Conservation (phyloP, 2,797 vertebrate genomes). For the Cyclura pinguis region DNA sequence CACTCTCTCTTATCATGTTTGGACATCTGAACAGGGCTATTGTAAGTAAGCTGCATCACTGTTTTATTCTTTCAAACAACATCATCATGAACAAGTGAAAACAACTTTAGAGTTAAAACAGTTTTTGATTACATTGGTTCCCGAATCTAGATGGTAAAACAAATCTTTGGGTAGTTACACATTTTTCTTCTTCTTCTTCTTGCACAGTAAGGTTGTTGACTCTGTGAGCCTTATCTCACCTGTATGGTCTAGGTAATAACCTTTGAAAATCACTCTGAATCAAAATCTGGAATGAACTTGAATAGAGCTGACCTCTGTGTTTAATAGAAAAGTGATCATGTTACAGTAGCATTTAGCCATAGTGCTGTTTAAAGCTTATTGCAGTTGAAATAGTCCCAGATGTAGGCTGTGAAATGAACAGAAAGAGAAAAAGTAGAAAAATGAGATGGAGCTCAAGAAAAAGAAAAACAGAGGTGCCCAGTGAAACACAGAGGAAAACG, state of each 20-base stretch:
- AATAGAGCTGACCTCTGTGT: neutral
- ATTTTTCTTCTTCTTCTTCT: neutral
- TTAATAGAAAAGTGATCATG: neutral
- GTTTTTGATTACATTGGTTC: neutral
- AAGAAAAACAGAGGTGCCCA: neutral
- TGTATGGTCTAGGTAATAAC: neutral
- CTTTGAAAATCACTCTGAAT: neutral
- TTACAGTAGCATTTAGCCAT: neutral
- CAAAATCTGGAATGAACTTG: neutral
- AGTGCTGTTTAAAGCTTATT: neutral
- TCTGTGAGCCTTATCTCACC: neutral
- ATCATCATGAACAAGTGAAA: neutral
- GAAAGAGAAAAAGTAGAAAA: neutral
- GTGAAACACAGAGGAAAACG: neutral
- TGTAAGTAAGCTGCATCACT: neutral
- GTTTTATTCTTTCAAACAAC: neutral
- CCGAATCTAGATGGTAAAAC: neutral
- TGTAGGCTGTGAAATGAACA: neutral
- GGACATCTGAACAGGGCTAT: neutral
- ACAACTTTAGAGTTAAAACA: neutral
- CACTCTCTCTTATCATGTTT: neutral
- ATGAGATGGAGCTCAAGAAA: slow-evolving; percentile 21
- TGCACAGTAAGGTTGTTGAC: neutral
- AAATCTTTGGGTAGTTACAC: neutral
- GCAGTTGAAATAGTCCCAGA: fast-evolving